These are phyloP conservation scores for Cheilosia urbana DNA, from an alignment of 2,888 invertebrate genomes.

Conservation along the genomic window DNA sequence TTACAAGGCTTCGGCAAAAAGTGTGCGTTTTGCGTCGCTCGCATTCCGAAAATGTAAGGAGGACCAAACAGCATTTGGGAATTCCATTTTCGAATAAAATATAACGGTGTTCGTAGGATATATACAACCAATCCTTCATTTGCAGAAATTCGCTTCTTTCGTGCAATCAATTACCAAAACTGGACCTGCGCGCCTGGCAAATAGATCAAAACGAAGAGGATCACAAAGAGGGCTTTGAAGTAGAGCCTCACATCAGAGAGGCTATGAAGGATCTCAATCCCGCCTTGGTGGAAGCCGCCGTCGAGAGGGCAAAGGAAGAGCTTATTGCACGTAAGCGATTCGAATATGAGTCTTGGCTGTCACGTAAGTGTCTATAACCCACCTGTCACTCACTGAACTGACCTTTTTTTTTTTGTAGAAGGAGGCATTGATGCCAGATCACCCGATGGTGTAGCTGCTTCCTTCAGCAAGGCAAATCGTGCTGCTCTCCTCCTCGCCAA, in stretches of 20 bases:
- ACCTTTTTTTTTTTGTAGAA: constrained; percentile 83
- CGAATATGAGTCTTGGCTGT: constrained; percentile 92
- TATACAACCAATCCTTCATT: background rate
- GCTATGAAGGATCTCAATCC: constrained; percentile 89
- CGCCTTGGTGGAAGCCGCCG: constrained; percentile 89
- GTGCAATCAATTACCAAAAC: constrained; percentile 89
- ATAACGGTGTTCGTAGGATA: too few species aligned
- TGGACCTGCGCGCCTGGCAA: constrained; percentile 89
- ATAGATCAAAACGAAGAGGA: constrained; percentile 84
- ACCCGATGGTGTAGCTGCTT: constrained; percentile 93
- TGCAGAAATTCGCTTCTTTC: constrained; percentile 89
- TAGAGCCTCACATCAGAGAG: constrained; percentile 81
- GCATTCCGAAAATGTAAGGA: too few species aligned
- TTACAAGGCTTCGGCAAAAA: too few species aligned
- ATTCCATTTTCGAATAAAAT: too few species aligned
- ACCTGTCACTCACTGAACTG: background rate
- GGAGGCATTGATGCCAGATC: constrained; percentile 94
- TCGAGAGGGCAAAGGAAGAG: constrained; percentile 91
- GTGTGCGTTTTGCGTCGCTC: too few species aligned
- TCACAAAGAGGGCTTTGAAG: constrained; percentile 80
- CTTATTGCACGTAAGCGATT: constrained; percentile 90
- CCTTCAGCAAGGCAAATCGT: constrained; percentile 94
- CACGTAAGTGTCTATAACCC: constrained; percentile 85
- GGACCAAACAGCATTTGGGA: too few species aligned
- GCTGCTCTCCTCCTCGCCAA: constrained; percentile 93